Evolutionary conservation across 2,113 vertebrate genomes (phyloP), one percentile per base, ranked within the genome.

Genomic region (Anoura caudifer): DNA sequence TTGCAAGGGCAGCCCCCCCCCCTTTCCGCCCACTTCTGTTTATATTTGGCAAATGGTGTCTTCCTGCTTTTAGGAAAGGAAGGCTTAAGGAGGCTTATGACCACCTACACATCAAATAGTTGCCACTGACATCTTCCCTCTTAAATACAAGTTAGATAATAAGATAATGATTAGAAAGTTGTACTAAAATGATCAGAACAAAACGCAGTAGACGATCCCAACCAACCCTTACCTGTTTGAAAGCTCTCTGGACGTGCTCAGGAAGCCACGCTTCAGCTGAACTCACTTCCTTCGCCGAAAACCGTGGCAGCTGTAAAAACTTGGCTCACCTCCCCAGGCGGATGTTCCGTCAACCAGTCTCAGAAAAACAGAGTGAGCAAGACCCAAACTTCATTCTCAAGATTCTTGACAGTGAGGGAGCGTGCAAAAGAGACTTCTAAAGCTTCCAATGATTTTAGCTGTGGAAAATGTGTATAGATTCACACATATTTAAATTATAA

Each of bases 51-150:
- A 84, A 80, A 76, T 31, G 7, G 9, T 31, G 9, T 93, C 89
- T 95, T 91, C 87, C 87, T 95, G 93, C 94, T 96, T 93, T 95
- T 69, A 91, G 77, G 72, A 93, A 87, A 91, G 65, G 33, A 92
- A 84, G 41, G 43, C 70, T 93, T 91, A 82, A 80, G 56, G n/a
- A 79, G 28, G 70, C 72, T 96, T 96, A 84, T 91, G 61, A 20
- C n/a, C 76, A 54, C 80, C 47, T 92, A 95, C n/a, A 92, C 72
- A 77, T 90, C 94, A 88, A 97, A 96, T 70, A 43, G 43, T 52
- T 83, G 61, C 70, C 76, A 67, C 38, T 92, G 56, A 80, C 61
- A 84, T n/a, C 69, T 79, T 92, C 41, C 28, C 87, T 76, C 70
- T 92, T 97, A 94, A 87, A 52, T 69, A 50, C 43, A 95, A 95